Evolutionary conservation across 2,797 vertebrate genomes (phyloP).

Genomic region (Diplodus puntazzo): DNA sequence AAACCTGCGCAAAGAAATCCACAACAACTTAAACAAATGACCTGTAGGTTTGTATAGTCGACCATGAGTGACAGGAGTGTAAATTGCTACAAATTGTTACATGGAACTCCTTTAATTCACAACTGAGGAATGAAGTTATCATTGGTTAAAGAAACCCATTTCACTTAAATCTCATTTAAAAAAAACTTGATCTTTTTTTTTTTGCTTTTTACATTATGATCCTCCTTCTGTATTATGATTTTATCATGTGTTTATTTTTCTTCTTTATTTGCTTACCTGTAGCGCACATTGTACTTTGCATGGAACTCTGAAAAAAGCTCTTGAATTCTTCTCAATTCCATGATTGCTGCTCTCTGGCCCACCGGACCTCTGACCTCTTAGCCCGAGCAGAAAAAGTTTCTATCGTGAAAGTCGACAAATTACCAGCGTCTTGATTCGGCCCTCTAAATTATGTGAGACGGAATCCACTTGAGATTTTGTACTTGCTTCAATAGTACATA

Average conservation of each 20-base stretch:
- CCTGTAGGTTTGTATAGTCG: too few relatives aligned
- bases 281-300: not conserved
- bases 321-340: not conserved
- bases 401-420: not conserved
- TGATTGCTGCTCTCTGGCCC: not conserved
- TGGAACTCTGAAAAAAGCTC: not conserved
- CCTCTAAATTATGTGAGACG: not conserved
- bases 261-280: not conserved
- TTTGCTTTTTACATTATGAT: not conserved
- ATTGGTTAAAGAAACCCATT: too few relatives aligned
- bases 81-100: too few relatives aligned
- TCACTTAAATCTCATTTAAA: too few relatives aligned
- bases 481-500: not conserved
- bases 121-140: too few relatives aligned
- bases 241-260: not conserved
- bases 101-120: too few relatives aligned
- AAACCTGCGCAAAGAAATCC: too few relatives aligned
- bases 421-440: not conserved
- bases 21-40: too few relatives aligned
- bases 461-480: not conserved
- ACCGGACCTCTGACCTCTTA: slow-evolving; percentile 11
- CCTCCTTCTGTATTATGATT: not conserved
- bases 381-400: not conserved
- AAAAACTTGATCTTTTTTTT: too few relatives aligned
- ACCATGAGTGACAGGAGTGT: too few relatives aligned